Percentiles rank a stretch among this genome's conserved stretches.
These are phyloP conservation scores for Saxidomus purpurata DNA, from an alignment of 1,140 invertebrate genomes.

Conservation along the genomic window DNA sequence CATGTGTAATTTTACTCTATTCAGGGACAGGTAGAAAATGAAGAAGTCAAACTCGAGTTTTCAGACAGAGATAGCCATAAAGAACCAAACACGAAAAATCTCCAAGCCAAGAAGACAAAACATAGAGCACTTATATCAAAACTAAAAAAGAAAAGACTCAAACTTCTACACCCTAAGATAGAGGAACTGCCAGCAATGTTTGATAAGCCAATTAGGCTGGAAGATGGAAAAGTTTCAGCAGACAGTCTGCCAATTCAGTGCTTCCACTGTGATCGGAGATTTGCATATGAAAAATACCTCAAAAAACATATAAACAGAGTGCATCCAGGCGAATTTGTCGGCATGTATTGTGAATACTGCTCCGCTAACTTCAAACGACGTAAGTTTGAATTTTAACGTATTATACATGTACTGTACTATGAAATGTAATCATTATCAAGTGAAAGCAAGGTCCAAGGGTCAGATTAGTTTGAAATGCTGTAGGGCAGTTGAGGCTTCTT, in stretches of 20 bases:
- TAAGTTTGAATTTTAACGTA: slow-evolving; percentile 31
- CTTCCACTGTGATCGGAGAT: slow-evolving; percentile 54
- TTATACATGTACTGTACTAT: too few species aligned
- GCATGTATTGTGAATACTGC: slow-evolving; percentile 65
- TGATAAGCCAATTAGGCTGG: slow-evolving; percentile 42
- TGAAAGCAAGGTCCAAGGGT: too few species aligned
- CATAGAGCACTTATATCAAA: background rate
- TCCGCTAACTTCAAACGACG: slow-evolving; percentile 59
- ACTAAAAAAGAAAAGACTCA: background rate
- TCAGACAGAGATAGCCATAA: background rate
- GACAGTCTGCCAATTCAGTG: slow-evolving; percentile 58
- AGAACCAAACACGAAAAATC: background rate
- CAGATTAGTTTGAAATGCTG: too few species aligned
- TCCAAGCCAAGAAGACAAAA: background rate
- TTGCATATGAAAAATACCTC: slow-evolving; percentile 63
- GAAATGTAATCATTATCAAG: too few species aligned
- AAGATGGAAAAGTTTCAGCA: slow-evolving; percentile 40
- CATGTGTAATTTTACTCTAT: too few species aligned
- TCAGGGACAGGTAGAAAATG: background rate
- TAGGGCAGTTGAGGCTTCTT: too few species aligned
- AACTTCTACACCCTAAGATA: background rate
- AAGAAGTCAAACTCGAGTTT: background rate
- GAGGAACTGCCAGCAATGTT: background rate
- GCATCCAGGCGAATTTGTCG: slow-evolving; percentile 38
- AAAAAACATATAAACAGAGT: slow-evolving; percentile 61